A percentile compares a stretch with the other conserved stretches of the same genome.
Conservation (phyloP, 1,140 invertebrate genomes). For the Sarcophaga bullata region DNA sequence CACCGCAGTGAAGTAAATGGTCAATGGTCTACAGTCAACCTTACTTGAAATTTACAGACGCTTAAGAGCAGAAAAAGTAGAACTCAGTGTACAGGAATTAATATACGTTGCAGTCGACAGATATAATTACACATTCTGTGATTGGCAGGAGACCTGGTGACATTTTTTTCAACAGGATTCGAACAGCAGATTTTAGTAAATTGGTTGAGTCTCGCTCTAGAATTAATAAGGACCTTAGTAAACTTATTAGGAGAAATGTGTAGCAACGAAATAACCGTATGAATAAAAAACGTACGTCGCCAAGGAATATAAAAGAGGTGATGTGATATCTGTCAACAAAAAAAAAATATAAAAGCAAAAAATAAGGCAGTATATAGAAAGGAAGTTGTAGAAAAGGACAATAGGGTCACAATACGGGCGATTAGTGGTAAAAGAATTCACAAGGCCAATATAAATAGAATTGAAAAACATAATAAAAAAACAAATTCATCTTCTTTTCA, state of each 20-base stretch:
- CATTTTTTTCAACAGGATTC: not conserved
- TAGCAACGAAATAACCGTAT: too few species aligned
- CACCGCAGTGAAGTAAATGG: not conserved
- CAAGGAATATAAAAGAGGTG: not conserved
- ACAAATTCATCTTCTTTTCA: too few species aligned
- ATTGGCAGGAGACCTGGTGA: not conserved
- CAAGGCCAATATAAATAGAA: not conserved
- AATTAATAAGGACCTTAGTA: too few species aligned
- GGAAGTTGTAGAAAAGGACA: not conserved
- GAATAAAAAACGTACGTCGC: not conserved
- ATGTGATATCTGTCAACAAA: not conserved
- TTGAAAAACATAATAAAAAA: too few species aligned
- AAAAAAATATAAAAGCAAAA: not conserved
- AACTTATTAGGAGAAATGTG: too few species aligned
- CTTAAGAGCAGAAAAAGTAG: slow-evolving; percentile 25
- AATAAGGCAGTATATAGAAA: not conserved
- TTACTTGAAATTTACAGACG: not conserved
- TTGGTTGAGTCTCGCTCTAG: too few species aligned
- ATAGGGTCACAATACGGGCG: not conserved
- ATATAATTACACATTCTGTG: not conserved
- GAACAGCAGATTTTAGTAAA: too few species aligned
- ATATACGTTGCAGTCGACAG: too few species aligned
- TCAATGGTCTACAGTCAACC: not conserved
- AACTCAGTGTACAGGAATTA: slow-evolving; percentile 5
- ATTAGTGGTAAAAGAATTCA: not conserved